Percentiles rank a stretch among this genome's conserved stretches.
Evolutionary conservation across 2,797 vertebrate species (phyloP).

Genomic region (Enteromius thamalakanensis): DNA sequence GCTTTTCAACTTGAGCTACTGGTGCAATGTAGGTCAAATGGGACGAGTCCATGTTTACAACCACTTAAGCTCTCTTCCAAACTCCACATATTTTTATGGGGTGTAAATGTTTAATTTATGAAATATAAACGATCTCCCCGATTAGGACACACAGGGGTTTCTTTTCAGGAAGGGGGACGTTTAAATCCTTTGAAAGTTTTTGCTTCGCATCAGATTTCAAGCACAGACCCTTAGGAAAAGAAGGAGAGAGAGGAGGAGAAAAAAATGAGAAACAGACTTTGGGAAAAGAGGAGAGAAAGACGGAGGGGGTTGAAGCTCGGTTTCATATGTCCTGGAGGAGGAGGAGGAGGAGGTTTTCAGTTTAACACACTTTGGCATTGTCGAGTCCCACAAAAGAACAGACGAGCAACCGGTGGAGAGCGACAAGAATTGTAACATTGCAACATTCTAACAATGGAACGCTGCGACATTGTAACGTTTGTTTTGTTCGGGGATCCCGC

Average conservation of each 20-base stretch:
- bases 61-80: slow-evolving; percentile 6
- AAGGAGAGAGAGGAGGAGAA: slow-evolving; percentile 23
- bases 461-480: slow-evolving; percentile 22
- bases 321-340: slow-evolving; percentile 64
- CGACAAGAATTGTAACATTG: neutral
- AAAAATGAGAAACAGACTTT: slow-evolving; percentile 77
- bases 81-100: slow-evolving; percentile 17
- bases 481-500: slow-evolving; percentile 23
- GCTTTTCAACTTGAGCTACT: slow-evolving; percentile 24
- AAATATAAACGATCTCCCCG: slow-evolving; percentile 30
- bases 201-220: slow-evolving; percentile 72
- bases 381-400: slow-evolving; percentile 61
- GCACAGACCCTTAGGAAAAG: slow-evolving; percentile 58
- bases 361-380: slow-evolving; percentile 56
- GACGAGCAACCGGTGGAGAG: slow-evolving; percentile 48
- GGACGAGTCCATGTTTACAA: slow-evolving; percentile 47
- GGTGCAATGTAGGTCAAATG: slow-evolving; percentile 54
- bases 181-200: slow-evolving; percentile 68
- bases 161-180: slow-evolving; percentile 27
- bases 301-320: slow-evolving; percentile 58
- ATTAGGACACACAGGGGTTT: slow-evolving; percentile 25
- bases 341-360: slow-evolving; percentile 44
- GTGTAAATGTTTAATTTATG: slow-evolving; percentile 44
- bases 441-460: slow-evolving; percentile 36
- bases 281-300: slow-evolving; percentile 53